phyloP scores from a whole-genome alignment of 2,888 invertebrate species.

The Drosophila acutilabella region DNA sequence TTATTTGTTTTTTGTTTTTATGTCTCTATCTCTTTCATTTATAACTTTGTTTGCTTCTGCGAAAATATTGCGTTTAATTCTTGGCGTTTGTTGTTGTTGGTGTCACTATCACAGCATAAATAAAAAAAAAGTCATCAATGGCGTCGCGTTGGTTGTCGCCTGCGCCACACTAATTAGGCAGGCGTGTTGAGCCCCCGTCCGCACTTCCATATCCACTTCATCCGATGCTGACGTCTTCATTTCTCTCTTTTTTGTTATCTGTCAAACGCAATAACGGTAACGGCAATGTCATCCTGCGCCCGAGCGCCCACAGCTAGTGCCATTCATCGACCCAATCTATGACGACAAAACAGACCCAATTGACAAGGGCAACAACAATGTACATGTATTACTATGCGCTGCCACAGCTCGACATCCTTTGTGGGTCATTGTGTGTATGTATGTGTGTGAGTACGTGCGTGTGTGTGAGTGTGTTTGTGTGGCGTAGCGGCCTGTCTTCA shows the following conservation, averaged over 20 bases:
- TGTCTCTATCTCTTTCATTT: conserved; percentile 25
- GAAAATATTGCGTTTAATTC: conserved; percentile 75
- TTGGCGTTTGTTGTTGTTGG: conserved; percentile 51
- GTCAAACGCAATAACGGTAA: conserved; percentile 50
- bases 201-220: conserved; percentile 52
- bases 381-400: conserved; percentile 40
- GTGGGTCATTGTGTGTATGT: conserved; percentile 60
- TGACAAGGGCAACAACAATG: conserved; percentile 59
- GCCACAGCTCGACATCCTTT: conserved; percentile 61
- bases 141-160: conserved; percentile 57
- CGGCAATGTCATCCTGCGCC: conserved; percentile 57
- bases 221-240: conserved; percentile 68
- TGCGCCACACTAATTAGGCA: conserved; percentile 58
- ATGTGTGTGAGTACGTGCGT: conserved; percentile 10
- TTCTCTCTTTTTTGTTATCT: conserved; percentile 58
- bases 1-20: not conserved
- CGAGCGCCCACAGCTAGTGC: conserved; percentile 43
- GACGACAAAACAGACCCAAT: conserved; percentile 62
- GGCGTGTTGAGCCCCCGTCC: conserved; percentile 58
- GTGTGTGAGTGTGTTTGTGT: conserved; percentile 23
- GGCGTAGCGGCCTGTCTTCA: conserved; percentile 49
- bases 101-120: conserved; percentile 78
- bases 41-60: conserved; percentile 29
- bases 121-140: conserved; percentile 57
- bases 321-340: conserved; percentile 72